These are phyloP conservation scores for Hemistola chrysoprasaria DNA, from an alignment of 2,888 invertebrate species.

Conservation along the genomic window DNA sequence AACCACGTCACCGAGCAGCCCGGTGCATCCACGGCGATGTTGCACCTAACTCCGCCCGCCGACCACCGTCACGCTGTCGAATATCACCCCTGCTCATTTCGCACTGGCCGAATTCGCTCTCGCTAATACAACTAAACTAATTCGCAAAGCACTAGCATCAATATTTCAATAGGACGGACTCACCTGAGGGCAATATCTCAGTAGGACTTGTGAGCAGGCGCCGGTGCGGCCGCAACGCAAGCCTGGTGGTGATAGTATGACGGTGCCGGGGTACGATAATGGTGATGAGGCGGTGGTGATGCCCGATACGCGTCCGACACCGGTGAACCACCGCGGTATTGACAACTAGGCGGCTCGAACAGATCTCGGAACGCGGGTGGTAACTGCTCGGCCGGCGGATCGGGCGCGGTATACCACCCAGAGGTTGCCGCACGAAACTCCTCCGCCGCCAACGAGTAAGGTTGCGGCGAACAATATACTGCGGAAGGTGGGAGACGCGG, in stretches of 20 bases:
- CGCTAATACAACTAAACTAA: slow-evolving; percentile 39
- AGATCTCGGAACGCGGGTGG: slow-evolving; percentile 73
- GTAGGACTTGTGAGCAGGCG: slow-evolving; percentile 77
- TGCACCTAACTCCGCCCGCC: slow-evolving; percentile 41
- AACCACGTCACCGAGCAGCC: slow-evolving; percentile 72
- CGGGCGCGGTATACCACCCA: slow-evolving; percentile 81
- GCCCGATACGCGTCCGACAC: slow-evolving; percentile 66
- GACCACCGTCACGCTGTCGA: slow-evolving; percentile 42
- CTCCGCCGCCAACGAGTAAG: slow-evolving; percentile 78
- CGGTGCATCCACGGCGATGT: slow-evolving; percentile 43
- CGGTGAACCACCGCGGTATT: slow-evolving; percentile 75
- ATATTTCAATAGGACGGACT: slow-evolving; percentile 30
- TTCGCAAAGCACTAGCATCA: slow-evolving; percentile 56
- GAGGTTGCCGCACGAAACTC: slow-evolving; percentile 77
- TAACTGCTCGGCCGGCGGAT: slow-evolving; percentile 69
- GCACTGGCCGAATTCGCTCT: slow-evolving; percentile 65
- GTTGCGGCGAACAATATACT: slow-evolving; percentile 76
- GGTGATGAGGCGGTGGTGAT: slow-evolving; percentile 72
- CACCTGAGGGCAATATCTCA: slow-evolving; percentile 70
- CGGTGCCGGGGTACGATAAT: slow-evolving; percentile 72
- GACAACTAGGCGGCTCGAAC: slow-evolving; percentile 77
- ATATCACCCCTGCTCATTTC: slow-evolving; percentile 48
- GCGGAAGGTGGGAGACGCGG: slow-evolving; percentile 81
- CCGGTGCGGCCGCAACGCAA: slow-evolving; percentile 78
- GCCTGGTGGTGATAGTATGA: slow-evolving; percentile 83